These are phyloP conservation scores for Laterallus jamaicensis DNA, from an alignment of 2,113 vertebrate species.

Conservation along the genomic window DNA sequence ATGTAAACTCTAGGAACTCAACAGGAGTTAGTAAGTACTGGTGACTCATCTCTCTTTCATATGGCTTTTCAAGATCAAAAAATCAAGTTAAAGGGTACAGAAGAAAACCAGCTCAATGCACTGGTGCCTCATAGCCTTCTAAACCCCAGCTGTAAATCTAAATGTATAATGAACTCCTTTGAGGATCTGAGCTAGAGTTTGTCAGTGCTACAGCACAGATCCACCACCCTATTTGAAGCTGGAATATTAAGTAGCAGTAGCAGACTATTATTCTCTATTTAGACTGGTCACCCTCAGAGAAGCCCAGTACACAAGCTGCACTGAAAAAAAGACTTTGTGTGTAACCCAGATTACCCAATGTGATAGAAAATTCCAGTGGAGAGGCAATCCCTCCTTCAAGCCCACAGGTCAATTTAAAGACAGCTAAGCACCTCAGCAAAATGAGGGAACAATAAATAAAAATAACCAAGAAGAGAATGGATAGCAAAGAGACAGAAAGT, in stretches of 20 bases:
- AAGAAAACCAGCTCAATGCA: not conserved
- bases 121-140: not conserved
- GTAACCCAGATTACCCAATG: not conserved
- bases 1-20: not conserved
- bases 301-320: not conserved
- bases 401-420: not conserved
- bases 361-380: not conserved
- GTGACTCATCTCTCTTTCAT: not conserved
- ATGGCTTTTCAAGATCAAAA: not conserved
- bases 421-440: not conserved
- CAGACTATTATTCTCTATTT: not conserved
- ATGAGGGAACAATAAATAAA: not conserved
- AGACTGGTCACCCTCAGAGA: not conserved
- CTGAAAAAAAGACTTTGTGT: not conserved
- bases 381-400: not conserved
- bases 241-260: not conserved
- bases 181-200: not conserved
- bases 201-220: not conserved
- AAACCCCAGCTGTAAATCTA: not conserved
- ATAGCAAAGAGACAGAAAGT: not conserved
- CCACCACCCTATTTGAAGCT: not conserved
- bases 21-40: not conserved
- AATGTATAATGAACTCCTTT: not conserved
- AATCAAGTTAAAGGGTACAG: not conserved
- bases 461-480: not conserved